These are phyloP conservation scores for Tuta absoluta DNA, from an alignment of 2,888 invertebrate species.

Conservation along the genomic window DNA sequence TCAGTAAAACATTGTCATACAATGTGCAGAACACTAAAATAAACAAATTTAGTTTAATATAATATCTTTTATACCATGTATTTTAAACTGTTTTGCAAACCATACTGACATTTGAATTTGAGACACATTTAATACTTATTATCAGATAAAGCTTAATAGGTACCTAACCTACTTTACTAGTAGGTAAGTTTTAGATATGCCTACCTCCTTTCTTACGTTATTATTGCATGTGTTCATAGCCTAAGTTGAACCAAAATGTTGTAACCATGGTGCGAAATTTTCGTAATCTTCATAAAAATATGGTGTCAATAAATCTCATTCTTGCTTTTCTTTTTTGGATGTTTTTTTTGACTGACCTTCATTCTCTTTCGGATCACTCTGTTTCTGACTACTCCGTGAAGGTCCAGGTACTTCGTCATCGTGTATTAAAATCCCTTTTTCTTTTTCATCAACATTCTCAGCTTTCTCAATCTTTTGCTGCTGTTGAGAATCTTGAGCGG, in stretches of 20 bases:
- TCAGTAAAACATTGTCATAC: too few relatives aligned
- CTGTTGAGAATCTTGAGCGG: background rate
- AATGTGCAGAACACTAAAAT: too few relatives aligned
- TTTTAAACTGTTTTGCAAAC: too few relatives aligned
- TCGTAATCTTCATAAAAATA: background rate
- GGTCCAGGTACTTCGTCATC: slow-evolving; percentile 5
- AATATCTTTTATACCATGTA: too few relatives aligned
- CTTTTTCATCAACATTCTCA: background rate
- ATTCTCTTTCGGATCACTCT: background rate
- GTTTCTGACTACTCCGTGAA: background rate
- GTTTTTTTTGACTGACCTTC: background rate
- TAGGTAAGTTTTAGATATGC: too few relatives aligned
- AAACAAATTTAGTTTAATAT: too few relatives aligned
- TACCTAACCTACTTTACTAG: too few relatives aligned
- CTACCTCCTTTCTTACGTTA: too few relatives aligned
- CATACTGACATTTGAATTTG: too few relatives aligned
- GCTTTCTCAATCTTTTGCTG: background rate
- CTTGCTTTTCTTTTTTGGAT: background rate
- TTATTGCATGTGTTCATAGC: too few relatives aligned
- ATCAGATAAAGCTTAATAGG: too few relatives aligned
- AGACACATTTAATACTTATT: too few relatives aligned
- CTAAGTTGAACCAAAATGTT: background rate
- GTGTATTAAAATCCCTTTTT: background rate
- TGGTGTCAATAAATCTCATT: background rate
- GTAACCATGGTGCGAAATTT: background rate